phyloP scores from a whole-genome alignment of 2,113 vertebrate species.

The Nothocercus julius region DNA sequence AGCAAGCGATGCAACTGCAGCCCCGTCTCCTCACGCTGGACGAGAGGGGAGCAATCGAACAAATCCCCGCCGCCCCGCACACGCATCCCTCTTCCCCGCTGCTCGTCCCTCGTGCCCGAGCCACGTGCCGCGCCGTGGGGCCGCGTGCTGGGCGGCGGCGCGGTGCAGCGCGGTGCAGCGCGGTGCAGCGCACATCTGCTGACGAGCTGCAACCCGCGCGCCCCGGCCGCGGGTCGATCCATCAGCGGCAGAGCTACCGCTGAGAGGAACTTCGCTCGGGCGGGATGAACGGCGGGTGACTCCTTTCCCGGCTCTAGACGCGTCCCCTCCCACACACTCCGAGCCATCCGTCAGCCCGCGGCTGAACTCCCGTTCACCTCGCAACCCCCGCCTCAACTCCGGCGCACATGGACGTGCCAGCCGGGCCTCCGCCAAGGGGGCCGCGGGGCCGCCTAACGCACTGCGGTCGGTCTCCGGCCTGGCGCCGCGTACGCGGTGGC shows the following conservation, averaged over 20 bases:
- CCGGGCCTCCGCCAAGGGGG: not conserved
- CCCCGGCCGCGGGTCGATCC: conserved; percentile 62
- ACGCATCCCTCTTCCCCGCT: not conserved
- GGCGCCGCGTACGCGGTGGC: not conserved
- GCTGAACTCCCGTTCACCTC: conserved; percentile 85
- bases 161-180: not conserved
- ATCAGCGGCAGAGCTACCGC: conserved; percentile 72
- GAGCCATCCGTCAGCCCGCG: conserved; percentile 61
- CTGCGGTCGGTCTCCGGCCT: not conserved
- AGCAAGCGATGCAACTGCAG: accelerated
- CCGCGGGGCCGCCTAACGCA: not conserved
- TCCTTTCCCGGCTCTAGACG: conserved; percentile 35
- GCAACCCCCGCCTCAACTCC: conserved; percentile 81
- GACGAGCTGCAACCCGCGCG: not conserved
- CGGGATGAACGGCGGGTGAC: conserved; percentile 77
- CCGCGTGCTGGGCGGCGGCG: not conserved
- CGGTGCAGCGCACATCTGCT: conserved; percentile 10
- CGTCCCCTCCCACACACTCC: conserved; percentile 13
- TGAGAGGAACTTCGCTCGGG: conserved; percentile 58
- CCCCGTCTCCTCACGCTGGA: not conserved
- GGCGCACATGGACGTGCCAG: conserved; percentile 72
- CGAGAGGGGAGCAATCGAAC: accelerated
- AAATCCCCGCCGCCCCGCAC: not conserved
- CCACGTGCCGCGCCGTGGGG: not conserved
- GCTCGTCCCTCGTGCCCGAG: not conserved